These are phyloP conservation scores for Acanthochromis polyacanthus DNA, from an alignment of 2,113 vertebrate genomes.

Conservation along the genomic window DNA sequence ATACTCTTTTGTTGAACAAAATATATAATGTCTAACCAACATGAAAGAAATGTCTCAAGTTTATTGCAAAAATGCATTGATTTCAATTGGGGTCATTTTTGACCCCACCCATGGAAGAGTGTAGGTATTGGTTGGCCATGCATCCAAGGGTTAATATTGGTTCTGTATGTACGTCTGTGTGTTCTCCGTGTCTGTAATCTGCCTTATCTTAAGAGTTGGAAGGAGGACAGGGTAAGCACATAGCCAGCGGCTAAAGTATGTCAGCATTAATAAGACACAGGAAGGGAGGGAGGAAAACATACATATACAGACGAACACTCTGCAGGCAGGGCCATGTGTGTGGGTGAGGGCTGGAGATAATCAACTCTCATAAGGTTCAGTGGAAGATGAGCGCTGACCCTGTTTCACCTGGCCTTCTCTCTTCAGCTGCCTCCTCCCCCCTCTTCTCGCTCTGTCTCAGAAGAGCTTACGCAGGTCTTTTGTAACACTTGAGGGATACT, in stretches of 20 bases:
- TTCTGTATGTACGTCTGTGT: slow-evolving; percentile 49
- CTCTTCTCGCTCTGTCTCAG: slow-evolving; percentile 28
- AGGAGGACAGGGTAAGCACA: slow-evolving; percentile 65
- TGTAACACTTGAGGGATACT: slow-evolving; percentile 71
- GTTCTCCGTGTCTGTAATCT: slow-evolving; percentile 62
- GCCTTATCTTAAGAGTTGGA: slow-evolving; percentile 56
- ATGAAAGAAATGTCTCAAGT: no score
- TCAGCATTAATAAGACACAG: slow-evolving; percentile 68
- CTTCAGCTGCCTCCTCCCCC: neutral
- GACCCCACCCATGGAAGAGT: no score
- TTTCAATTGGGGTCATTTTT: no score
- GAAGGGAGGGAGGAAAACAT: slow-evolving; percentile 39
- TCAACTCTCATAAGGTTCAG: slow-evolving; percentile 71
- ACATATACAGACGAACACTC: slow-evolving; percentile 33
- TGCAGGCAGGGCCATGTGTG: slow-evolving; percentile 37
- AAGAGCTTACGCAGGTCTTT: slow-evolving; percentile 73
- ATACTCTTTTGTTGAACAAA: no score
- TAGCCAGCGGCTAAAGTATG: slow-evolving; percentile 68
- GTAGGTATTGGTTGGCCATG: no score
- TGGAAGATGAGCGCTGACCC: slow-evolving; percentile 63
- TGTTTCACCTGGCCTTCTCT: slow-evolving; percentile 71
- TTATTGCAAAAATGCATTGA: no score
- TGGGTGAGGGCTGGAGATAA: slow-evolving; percentile 57
- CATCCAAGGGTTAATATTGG: no score
- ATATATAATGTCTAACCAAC: no score